A percentile compares a stretch with the other conserved stretches of the same genome.
phyloP scores from a whole-genome alignment of 2,113 vertebrate genomes.

The Cryptoleucopteryx plumbea region DNA sequence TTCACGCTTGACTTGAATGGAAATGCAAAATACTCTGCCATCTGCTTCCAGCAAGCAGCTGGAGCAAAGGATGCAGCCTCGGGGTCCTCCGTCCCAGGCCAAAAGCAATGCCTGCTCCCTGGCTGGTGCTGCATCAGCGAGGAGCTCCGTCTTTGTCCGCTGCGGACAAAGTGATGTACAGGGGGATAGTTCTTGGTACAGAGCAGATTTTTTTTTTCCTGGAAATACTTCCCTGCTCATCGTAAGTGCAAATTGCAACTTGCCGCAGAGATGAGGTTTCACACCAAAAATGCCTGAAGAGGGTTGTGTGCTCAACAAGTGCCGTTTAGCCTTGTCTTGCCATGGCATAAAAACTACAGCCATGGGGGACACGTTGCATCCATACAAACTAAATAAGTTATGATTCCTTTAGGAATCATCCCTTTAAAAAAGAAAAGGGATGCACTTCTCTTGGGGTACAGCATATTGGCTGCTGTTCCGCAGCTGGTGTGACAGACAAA shows the following conservation, averaged over 20 bases:
- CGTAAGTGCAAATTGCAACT: neutral
- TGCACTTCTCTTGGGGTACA: neutral
- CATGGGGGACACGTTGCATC: rapidly evolving
- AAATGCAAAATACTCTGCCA: neutral
- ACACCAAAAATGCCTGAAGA: neutral
- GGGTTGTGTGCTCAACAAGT: too few species aligned
- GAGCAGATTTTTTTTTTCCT: neutral
- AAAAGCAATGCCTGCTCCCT: neutral
- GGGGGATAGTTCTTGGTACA: too few species aligned
- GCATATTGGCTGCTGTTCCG: rapidly evolving
- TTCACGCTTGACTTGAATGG: neutral
- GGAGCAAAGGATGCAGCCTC: neutral
- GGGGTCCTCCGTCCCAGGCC: neutral
- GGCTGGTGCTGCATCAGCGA: neutral
- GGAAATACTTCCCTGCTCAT: neutral
- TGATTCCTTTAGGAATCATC: neutral
- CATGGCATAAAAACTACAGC: rapidly evolving
- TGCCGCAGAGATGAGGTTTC: neutral
- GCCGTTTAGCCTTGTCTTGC: neutral
- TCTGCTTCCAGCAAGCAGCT: neutral
- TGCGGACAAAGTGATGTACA: rapidly evolving
- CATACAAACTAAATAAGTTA: rapidly evolving
- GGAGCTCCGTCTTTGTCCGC: neutral
- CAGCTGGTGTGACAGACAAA: neutral
- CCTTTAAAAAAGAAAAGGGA: neutral